A percentile compares a stretch with the other conserved stretches of the same genome.
Conservation (phyloP, 2,113 vertebrate genomes). For the Hippocampus zosterae region DNA sequence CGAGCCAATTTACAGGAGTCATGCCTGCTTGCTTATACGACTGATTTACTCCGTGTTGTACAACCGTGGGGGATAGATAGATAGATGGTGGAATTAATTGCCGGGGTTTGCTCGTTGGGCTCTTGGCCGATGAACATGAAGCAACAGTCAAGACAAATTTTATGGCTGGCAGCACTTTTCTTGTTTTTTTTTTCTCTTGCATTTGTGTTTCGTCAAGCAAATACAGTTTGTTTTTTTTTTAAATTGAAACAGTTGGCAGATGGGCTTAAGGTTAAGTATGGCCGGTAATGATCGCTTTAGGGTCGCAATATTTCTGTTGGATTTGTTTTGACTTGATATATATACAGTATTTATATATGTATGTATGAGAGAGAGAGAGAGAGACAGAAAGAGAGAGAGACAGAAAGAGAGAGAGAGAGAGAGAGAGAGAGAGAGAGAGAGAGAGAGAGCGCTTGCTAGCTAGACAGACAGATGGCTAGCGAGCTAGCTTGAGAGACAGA, state of each 20-base stretch:
- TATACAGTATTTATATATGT: too few relatives aligned
- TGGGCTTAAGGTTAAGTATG: not conserved
- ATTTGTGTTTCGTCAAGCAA: not conserved
- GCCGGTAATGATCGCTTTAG: not conserved
- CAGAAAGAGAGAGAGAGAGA: too few relatives aligned
- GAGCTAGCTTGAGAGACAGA: too few relatives aligned
- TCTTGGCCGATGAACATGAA: not conserved
- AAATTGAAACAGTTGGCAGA: not conserved
- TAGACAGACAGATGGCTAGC: too few relatives aligned
- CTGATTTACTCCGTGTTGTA: not conserved
- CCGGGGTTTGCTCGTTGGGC: not conserved
- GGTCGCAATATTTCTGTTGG: not conserved
- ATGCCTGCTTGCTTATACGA: not conserved
- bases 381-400: too few relatives aligned
- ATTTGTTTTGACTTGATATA: not conserved
- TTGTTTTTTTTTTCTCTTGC: not conserved
- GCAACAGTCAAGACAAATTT: conserved; percentile 2
- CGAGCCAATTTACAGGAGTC: not conserved
- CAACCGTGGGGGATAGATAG: not conserved
- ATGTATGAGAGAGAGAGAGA: too few relatives aligned
- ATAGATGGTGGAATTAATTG: conserved; percentile 1
- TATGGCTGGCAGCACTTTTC: not conserved
- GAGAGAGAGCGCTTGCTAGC: too few relatives aligned
- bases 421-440: too few relatives aligned
- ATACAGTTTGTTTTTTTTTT: not conserved